Conservation (phyloP, 1,140 invertebrate genomes). For the Drosophila sp. region DNA sequence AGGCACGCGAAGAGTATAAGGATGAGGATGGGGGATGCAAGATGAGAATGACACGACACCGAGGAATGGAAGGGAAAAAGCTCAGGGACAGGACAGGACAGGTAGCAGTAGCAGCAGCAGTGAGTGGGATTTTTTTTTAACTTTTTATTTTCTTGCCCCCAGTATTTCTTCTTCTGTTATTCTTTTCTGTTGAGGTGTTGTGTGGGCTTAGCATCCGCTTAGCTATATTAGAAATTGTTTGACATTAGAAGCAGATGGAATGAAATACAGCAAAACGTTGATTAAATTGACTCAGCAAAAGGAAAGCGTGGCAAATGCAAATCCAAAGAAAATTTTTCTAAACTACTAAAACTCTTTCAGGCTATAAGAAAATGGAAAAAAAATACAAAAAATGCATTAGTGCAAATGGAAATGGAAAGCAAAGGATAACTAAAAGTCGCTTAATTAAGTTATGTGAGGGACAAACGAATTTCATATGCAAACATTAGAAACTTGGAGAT, state of each 20-base stretch:
- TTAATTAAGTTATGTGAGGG: too few species aligned
- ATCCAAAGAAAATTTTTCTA: neutral
- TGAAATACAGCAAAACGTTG: neutral
- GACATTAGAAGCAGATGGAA: conserved; percentile 18
- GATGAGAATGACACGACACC: conserved; percentile 33
- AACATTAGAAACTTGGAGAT: too few species aligned
- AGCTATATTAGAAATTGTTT: conserved; percentile 22
- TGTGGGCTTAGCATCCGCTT: conserved; percentile 35
- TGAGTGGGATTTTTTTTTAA: conserved; percentile 23
- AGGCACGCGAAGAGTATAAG: conserved; percentile 53
- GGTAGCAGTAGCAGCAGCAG: neutral
- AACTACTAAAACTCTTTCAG: neutral
- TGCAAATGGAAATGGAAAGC: neutral
- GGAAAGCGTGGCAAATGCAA: too few species aligned
- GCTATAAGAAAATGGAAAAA: conserved; percentile 12
- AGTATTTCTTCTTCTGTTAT: conserved; percentile 11
- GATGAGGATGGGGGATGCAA: conserved; percentile 3
- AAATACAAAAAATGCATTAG: neutral
- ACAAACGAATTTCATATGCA: too few species aligned
- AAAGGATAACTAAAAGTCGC: neutral
- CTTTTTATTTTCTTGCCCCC: neutral
- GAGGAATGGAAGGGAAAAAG: conserved; percentile 10
- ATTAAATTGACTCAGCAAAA: neutral
- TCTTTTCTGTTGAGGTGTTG: conserved; percentile 35
- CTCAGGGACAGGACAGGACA: conserved; percentile 13